Evolutionary conservation across 2,113 vertebrate genomes (phyloP).

Genomic region (Alectura lathami): DNA sequence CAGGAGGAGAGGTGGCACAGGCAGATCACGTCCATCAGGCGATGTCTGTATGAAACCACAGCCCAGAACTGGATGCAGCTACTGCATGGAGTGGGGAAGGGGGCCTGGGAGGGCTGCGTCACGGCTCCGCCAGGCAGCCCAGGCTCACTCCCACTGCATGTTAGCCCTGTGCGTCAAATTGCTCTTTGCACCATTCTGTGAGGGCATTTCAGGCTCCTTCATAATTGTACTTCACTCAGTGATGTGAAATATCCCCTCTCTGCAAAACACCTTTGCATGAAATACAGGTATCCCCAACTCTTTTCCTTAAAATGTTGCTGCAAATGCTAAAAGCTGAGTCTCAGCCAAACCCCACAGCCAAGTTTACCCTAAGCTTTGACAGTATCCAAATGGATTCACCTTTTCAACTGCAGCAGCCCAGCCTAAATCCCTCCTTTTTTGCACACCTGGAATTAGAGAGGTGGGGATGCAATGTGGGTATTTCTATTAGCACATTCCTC

Average conservation of each 20-base stretch:
- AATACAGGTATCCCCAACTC: background rate
- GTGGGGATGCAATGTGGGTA: background rate
- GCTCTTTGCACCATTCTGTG: background rate
- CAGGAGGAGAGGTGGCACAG: background rate
- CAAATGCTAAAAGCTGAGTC: background rate
- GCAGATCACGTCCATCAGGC: rapidly evolving
- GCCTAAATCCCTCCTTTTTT: background rate
- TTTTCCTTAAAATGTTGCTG: background rate
- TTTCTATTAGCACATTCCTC: background rate
- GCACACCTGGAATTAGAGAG: background rate
- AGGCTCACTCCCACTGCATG: rapidly evolving
- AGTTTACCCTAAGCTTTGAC: background rate
- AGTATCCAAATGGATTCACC: background rate
- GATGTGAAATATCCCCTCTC: background rate
- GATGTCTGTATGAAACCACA: background rate
- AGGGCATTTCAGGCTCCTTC: background rate
- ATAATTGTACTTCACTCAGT: background rate
- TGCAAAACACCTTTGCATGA: background rate
- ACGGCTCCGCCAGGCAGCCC: background rate
- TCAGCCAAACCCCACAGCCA: background rate
- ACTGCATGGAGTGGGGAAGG: background rate
- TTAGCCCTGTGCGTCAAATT: background rate
- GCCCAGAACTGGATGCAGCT: background rate
- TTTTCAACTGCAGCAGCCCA: background rate
- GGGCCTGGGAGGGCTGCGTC: background rate